Percentiles rank a stretch among this genome's conserved stretches.
Evolutionary conservation across 1,140 invertebrate species (phyloP).

Genomic region (Drosophila pachea): DNA sequence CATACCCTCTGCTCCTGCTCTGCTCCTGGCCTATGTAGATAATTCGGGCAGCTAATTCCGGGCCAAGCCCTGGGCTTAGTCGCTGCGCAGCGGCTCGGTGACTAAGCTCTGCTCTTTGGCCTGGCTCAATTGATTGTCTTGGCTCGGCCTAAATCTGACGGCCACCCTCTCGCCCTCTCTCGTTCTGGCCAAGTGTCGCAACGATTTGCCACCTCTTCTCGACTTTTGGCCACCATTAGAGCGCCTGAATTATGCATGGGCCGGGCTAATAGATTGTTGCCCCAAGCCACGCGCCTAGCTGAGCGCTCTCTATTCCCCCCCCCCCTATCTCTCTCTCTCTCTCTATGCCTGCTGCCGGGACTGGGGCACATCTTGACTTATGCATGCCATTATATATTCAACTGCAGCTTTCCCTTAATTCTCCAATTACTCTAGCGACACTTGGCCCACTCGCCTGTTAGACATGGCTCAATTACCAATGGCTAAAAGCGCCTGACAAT

Average conservation of each 20-base stretch:
- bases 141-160: constrained; percentile 5
- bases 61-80: constrained; percentile 1
- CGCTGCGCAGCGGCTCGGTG: not conserved
- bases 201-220: no score
- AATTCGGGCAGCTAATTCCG: constrained; percentile 7
- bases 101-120: not conserved
- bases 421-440: not conserved
- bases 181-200: constrained; percentile 1
- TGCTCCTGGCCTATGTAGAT: constrained; percentile 1
- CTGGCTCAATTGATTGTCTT: constrained; percentile 21
- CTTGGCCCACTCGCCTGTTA: no score
- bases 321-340: not conserved
- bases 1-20: not conserved
- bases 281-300: not conserved
- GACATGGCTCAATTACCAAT: no score
- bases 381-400: not conserved
- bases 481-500: no score
- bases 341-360: not conserved
- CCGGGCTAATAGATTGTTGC: constrained; percentile 31
- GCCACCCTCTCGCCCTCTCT: constrained; percentile 2
- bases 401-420: not conserved
- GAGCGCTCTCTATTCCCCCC: not conserved
- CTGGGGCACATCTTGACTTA: not conserved
- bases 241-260: constrained; percentile 53
- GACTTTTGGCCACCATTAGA: constrained; percentile 26